phyloP scores from a whole-genome alignment of 1,140 invertebrate genomes.

The Euschistus heros region DNA sequence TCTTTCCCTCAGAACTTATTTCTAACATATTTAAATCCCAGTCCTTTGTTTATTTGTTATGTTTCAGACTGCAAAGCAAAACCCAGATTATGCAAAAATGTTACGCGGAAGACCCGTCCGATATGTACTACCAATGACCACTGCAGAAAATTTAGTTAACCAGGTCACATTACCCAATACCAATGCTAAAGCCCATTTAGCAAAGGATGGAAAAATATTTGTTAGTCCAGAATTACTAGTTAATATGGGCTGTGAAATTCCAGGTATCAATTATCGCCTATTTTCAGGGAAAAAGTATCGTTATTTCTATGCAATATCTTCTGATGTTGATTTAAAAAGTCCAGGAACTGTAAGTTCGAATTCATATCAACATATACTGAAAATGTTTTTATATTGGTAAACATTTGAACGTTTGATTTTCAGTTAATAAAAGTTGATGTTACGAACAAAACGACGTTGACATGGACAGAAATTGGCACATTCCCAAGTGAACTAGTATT shows the following conservation, averaged over 20 bases:
- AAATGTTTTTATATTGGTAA: neutral
- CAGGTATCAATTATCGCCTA: conserved; percentile 61
- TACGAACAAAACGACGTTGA: conserved; percentile 46
- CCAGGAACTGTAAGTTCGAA: conserved; percentile 56
- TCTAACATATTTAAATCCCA: too few relatives aligned
- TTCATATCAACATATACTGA: conserved; percentile 1
- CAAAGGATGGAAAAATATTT: conserved; percentile 39
- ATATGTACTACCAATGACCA: conserved; percentile 51
- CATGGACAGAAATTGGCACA: conserved; percentile 59
- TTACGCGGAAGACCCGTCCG: conserved; percentile 64
- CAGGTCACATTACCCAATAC: conserved; percentile 33
- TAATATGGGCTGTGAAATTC: conserved; percentile 71
- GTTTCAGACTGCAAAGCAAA: conserved; percentile 57
- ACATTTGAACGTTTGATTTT: conserved; percentile 29
- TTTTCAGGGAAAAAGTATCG: conserved; percentile 56
- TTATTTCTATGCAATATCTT: conserved; percentile 82
- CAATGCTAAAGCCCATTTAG: conserved; percentile 41
- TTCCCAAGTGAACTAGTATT: conserved; percentile 85
- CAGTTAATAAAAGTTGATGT: conserved; percentile 74
- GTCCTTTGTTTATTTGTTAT: neutral
- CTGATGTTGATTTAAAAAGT: conserved; percentile 68
- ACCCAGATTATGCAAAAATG: conserved; percentile 66
- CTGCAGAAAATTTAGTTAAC: neutral
- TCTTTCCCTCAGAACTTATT: too few relatives aligned
- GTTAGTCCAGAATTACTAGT: conserved; percentile 55